Evolutionary conservation across 1,140 invertebrate species (phyloP), one percentile per base, ranked within the genome.

Genomic region (Bombus turneri): DNA sequence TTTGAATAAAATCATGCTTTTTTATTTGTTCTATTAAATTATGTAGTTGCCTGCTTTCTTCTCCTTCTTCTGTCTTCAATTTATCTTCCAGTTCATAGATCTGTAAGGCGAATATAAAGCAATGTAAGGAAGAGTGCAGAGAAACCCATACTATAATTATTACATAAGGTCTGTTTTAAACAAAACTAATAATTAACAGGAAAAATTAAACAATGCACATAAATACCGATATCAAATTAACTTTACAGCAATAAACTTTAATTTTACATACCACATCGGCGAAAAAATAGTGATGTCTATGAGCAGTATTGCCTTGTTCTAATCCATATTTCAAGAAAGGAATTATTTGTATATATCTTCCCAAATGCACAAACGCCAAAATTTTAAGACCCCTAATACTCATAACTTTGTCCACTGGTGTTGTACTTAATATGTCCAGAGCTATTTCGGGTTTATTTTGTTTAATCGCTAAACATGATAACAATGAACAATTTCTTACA

Each of bases 301-400:
- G 88, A n/a, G 92, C 88, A 5, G 2, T 37, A 37, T 37, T 37
- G 0, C 97, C 96, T 68, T 95, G 88, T 31, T 96, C 95, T n/a
- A 97, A 87, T 12, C 96, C 93, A 12, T 78, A 68, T 89, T 96
- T 95, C 37, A 98, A 90, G 64, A 97, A 93, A 2, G 96, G 95
- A 15, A 97, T 92, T 57, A 96, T 95, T 89, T 98, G 97, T 53
- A 97, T 96, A 4, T 96, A 91, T 88, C 97, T 94, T 5, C 96
- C 96, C 75, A 98, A 86, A 47, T 96, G 93, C 41, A 96, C 93
- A 62, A 97, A 95, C 4, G 96, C 96, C 66, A 94, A 87, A 87
- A 97, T 95, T 94, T 97, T 97, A 25, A 98, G 92, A 95, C 97
- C 97, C 86, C 97, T 96, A 2, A 68, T 1, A 97, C 91, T n/a